Evolutionary conservation across 2,113 vertebrate genomes (phyloP), one percentile per base, ranked within the genome.

Genomic region (Progne subis): DNA sequence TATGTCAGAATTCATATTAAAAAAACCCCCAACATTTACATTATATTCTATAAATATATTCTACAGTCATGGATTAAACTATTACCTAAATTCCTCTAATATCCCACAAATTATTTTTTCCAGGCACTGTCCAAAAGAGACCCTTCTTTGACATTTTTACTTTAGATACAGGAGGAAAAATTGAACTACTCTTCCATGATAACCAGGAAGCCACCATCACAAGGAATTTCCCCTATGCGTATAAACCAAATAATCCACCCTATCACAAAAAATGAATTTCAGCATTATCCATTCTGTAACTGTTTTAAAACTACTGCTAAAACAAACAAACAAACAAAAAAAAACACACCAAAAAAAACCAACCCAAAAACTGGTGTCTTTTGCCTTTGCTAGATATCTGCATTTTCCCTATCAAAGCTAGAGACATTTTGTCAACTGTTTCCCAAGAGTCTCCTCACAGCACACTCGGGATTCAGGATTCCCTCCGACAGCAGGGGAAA

Each of bases 221-320:
- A 70, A 20, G 63, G 5, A 63, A 34, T n/a, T 47, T n/a, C 32
- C 32, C 8, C 4, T 4, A 10, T 0, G 0, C 0, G 0, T 43
- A 55, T 8, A 61, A 82, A 57, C 17, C 39, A 63, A 86, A 52
- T 18, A 60, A 57, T 23, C 6, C 11, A 25, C 17, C 60, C 49
- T 15, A 29, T 6, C 21, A 34, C 29, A 1, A 2, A 57, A 82
- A 69, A 23, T 4, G 67, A 50, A 14, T 34, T 39, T 59, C 43
- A 61, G 20, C 14, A 29, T 60, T 6, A 61, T 41, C 57, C 43
- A 12, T 24, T 64, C 52, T 53, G 4, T 28, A 75, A 55, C 10
- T 14, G 12, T 14, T 65, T 72, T 29, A 19, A 67, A 85, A 46
- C 11, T 18, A 46, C 2, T 26, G 3, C 3, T 63, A 6, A 52